Evolutionary conservation across 2,797 vertebrate species (phyloP).

Genomic region (Phataginus tricuspis): DNA sequence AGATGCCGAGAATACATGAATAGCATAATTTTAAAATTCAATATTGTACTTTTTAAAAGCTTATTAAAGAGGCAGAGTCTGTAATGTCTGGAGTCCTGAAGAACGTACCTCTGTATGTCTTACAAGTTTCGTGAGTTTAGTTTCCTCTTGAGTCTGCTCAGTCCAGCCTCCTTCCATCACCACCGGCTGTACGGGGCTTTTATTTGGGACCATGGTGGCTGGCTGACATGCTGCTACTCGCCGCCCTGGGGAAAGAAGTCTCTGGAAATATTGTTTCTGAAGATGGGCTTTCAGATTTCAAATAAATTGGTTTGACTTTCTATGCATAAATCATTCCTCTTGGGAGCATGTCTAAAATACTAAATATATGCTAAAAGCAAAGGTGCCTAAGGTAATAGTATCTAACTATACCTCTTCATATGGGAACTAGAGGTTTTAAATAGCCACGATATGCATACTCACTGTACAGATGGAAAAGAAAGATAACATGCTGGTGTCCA

Average conservation of each 20-base stretch:
- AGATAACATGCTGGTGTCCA: conserved; percentile 43
- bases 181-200: conserved; percentile 63
- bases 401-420: conserved; percentile 48
- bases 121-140: conserved; percentile 74
- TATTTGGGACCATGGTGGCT: conserved; percentile 49
- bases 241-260: conserved; percentile 61
- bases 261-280: conserved; percentile 50
- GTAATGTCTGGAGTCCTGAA: not conserved
- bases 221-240: conserved; percentile 45
- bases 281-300: conserved; percentile 53
- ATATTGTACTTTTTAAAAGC: conserved; percentile 19
- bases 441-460: not conserved
- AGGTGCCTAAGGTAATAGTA: conserved; percentile 59
- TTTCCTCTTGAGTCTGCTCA: conserved; percentile 74
- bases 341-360: conserved; percentile 63
- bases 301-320: conserved; percentile 59
- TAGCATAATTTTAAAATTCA: conserved; percentile 61
- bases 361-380: conserved; percentile 59
- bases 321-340: conserved; percentile 65
- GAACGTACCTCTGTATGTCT: conserved; percentile 65
- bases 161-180: conserved; percentile 75
- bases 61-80: not conserved
- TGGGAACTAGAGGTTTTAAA: conserved; percentile 40
- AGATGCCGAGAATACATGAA: conserved; percentile 53
- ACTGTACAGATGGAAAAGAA: not conserved